Conservation (phyloP, 2,113 vertebrate species). For the Puffinus mauretanicus region DNA sequence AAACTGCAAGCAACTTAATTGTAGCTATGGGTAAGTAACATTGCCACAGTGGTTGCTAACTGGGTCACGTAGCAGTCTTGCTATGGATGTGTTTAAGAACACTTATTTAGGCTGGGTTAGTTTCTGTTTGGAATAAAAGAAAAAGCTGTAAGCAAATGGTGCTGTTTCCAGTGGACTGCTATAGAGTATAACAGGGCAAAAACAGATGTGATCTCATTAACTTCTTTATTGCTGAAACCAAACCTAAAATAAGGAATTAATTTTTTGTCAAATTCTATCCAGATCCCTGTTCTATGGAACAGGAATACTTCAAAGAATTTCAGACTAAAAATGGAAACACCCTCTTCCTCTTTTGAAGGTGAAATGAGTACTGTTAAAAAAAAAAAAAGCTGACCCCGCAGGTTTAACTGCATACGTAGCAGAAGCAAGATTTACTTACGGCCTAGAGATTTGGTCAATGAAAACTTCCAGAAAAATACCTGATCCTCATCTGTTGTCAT, state of each 20-base stretch:
- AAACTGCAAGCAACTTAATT: background rate
- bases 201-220: conserved; percentile 49
- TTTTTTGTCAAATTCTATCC: conserved; percentile 34
- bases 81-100: background rate
- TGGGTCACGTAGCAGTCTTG: background rate
- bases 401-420: background rate
- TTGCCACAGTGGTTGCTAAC: background rate
- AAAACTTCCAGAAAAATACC: background rate
- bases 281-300: background rate
- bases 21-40: background rate
- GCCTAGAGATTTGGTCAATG: background rate
- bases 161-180: background rate
- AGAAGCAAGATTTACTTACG: background rate
- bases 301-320: conserved; percentile 54
- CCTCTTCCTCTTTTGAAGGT: conserved; percentile 33
- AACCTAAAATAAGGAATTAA: conserved; percentile 34
- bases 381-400: background rate
- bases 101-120: background rate
- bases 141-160: background rate
- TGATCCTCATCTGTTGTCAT: background rate
- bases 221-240: conserved; percentile 37
- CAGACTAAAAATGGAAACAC: conserved; percentile 50
- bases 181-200: background rate
- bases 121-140: background rate
- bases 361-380: background rate